These are phyloP conservation scores for Oncopodura yosiiana DNA, from an alignment of 1,140 invertebrate species.

Conservation along the genomic window DNA sequence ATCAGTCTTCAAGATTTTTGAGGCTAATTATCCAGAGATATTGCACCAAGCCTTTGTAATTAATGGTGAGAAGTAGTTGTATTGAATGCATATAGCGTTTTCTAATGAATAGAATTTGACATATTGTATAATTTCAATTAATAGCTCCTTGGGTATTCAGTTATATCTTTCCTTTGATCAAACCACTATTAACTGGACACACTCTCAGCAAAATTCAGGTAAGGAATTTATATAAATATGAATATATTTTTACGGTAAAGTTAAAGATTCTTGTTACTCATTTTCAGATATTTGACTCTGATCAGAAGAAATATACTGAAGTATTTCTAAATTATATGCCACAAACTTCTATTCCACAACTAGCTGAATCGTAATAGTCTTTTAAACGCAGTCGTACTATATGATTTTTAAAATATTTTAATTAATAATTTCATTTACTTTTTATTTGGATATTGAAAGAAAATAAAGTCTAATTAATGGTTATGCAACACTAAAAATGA, in stretches of 20 bases:
- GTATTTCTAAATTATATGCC: not conserved
- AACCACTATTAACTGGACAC: conserved; percentile 15
- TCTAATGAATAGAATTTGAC: not conserved
- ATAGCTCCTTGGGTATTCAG: conserved; percentile 22
- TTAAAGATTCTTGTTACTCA: too few relatives aligned
- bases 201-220: conserved; percentile 11
- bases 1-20: conserved; percentile 14
- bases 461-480: too few relatives aligned
- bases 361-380: not conserved
- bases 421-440: too few relatives aligned
- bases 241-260: too few relatives aligned
- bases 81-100: not conserved
- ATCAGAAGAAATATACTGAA: conserved; percentile 7
- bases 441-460: too few relatives aligned
- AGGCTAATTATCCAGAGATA: conserved; percentile 16
- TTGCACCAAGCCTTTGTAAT: conserved; percentile 17
- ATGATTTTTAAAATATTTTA: not conserved
- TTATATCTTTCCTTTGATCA: conserved; percentile 15
- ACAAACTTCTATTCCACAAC: not conserved
- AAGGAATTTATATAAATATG: conserved; percentile 1
- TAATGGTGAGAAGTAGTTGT: conserved; percentile 8
- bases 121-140: not conserved
- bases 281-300: not conserved
- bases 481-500: too few relatives aligned
- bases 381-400: not conserved